A percentile compares a stretch with the other conserved stretches of the same genome.
phyloP scores from a whole-genome alignment of 2,888 invertebrate species.

The Caradrina clavipalpis region DNA sequence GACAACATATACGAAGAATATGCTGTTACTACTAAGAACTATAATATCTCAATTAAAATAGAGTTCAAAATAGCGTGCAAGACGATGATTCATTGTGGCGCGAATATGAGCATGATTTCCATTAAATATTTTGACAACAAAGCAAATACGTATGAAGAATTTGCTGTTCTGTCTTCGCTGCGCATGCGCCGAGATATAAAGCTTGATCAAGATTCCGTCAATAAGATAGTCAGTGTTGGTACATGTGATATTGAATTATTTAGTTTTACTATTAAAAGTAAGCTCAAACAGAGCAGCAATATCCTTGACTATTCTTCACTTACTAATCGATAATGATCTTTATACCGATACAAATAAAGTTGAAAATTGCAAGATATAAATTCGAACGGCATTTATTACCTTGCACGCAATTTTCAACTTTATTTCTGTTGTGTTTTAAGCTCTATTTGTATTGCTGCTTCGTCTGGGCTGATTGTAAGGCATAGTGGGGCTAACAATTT shows the following conservation, averaged over 20 bases:
- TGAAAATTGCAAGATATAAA: background rate
- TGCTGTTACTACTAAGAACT: background rate
- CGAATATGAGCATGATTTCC: no score
- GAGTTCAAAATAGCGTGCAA: no score
- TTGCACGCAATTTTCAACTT: no score
- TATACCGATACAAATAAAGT: background rate
- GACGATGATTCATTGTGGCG: no score
- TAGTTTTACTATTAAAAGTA: conserved; percentile 31
- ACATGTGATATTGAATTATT: conserved; percentile 60
- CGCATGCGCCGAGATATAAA: background rate
- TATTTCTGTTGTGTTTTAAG: background rate
- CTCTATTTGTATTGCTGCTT: background rate
- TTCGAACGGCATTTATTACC: no score
- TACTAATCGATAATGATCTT: background rate
- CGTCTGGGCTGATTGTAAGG: background rate
- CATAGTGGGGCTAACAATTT: conserved; percentile 20
- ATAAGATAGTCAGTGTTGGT: conserved; percentile 42
- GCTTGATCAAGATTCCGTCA: conserved; percentile 48
- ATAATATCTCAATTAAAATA: no score
- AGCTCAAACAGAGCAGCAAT: background rate
- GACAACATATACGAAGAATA: no score
- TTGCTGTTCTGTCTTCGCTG: background rate
- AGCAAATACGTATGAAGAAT: no score
- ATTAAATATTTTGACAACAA: no score
- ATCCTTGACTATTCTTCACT: background rate